Conservation (phyloP, 1,140 invertebrate genomes). For the Chironomus striatipennis region DNA sequence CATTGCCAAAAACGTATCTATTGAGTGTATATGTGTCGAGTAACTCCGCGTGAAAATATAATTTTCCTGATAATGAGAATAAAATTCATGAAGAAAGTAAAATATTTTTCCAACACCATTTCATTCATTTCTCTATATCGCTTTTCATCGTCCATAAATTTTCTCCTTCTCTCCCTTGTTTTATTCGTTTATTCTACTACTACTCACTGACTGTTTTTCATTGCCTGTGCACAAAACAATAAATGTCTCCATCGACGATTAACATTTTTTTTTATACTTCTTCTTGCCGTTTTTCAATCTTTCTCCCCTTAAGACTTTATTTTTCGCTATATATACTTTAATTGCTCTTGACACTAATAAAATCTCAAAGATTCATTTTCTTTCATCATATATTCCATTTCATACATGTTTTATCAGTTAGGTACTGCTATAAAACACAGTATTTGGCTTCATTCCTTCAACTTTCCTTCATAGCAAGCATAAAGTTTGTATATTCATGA, state of each 20-base stretch:
- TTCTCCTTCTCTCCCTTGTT: not conserved
- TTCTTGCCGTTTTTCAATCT: not conserved
- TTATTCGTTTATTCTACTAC: not conserved
- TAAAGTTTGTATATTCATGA: too few species aligned
- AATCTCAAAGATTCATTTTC: not conserved
- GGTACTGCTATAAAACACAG: too few species aligned
- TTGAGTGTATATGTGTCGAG: not conserved
- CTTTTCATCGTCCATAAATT: not conserved
- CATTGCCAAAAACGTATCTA: not conserved
- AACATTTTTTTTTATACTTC: not conserved
- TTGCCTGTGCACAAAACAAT: too few species aligned
- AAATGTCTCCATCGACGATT: not conserved
- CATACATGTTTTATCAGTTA: not conserved
- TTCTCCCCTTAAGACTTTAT: not conserved
- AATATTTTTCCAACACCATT: constrained; percentile 13
- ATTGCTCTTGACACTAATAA: constrained; percentile 13
- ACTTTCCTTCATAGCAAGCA: too few species aligned
- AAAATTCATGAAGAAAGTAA: not conserved
- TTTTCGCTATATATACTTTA: not conserved
- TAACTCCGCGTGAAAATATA: constrained; percentile 12
- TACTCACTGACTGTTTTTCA: not conserved
- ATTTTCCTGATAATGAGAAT: constrained; percentile 8
- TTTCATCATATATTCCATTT: constrained; percentile 4
- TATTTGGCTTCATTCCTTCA: too few species aligned
- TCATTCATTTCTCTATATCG: not conserved